Conservation (phyloP, 2,888 invertebrate genomes). For the Ennomos quercinarius region DNA sequence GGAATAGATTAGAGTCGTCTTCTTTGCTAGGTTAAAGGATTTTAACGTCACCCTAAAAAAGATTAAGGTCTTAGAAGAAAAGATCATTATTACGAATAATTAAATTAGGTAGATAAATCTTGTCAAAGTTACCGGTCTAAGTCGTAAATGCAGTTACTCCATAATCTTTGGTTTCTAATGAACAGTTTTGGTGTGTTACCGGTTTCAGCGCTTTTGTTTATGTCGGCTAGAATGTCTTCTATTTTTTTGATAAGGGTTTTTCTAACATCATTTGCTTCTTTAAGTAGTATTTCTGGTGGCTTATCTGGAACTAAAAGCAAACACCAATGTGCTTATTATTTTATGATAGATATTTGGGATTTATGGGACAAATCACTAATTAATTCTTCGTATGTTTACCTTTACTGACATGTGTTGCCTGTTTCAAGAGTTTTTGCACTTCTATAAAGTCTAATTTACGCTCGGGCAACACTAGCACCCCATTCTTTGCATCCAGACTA, state of each 20-base stretch:
- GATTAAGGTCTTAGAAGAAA: slow-evolving; percentile 20
- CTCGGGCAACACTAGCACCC: slow-evolving; percentile 59
- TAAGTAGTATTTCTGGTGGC: slow-evolving; percentile 43
- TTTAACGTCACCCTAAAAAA: slow-evolving; percentile 75
- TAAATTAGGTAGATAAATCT: slow-evolving; percentile 11
- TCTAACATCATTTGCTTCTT: slow-evolving; percentile 54
- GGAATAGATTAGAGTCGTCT: slow-evolving; percentile 70
- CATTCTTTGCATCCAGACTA: slow-evolving; percentile 32
- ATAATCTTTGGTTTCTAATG: slow-evolving; percentile 75
- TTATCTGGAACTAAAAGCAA: slow-evolving; percentile 43
- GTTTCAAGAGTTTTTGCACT: slow-evolving; percentile 63
- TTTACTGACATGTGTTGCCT: slow-evolving; percentile 22
- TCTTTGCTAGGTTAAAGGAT: slow-evolving; percentile 68
- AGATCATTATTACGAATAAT: slow-evolving; percentile 20
- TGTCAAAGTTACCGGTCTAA: slow-evolving; percentile 70
- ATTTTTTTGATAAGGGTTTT: slow-evolving; percentile 69
- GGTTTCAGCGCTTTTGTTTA: slow-evolving; percentile 69
- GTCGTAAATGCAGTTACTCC: slow-evolving; percentile 84
- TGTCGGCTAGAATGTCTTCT: slow-evolving; percentile 69
- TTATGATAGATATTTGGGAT: too few species aligned
- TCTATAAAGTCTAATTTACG: slow-evolving; percentile 71
- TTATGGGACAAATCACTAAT: too few species aligned
- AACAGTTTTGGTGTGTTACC: slow-evolving; percentile 68
- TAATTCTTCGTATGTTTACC: slow-evolving; percentile 1
- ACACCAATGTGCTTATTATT: too few species aligned